Evolutionary conservation across 23 tunicate genomes (phyloP).

Genomic region (Styela plicata): DNA sequence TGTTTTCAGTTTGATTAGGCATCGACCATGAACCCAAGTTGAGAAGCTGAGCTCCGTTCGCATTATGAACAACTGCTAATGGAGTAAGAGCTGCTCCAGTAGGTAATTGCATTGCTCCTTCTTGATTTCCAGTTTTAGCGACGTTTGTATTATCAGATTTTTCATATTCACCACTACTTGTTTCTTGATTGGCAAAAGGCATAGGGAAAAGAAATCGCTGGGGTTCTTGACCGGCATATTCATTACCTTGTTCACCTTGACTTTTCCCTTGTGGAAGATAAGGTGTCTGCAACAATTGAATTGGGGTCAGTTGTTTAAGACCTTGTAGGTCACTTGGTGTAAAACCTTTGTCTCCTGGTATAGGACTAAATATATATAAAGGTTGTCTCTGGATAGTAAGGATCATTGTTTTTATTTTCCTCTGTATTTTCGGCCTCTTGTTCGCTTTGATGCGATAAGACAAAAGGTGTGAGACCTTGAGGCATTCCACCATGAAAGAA

Average conservation of each 20-base stretch:
- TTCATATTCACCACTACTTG: slow-evolving; percentile 7
- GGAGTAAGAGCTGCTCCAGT: slow-evolving; percentile 50
- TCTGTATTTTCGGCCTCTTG: neutral
- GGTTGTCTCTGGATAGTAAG: slow-evolving; percentile 23
- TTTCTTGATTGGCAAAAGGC: slow-evolving; percentile 34
- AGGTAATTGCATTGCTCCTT: slow-evolving; percentile 34
- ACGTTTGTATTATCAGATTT: slow-evolving; percentile 1
- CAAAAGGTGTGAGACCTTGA: slow-evolving; percentile 17
- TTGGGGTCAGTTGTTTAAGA: slow-evolving; percentile 72
- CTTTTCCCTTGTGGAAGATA: slow-evolving; percentile 41
- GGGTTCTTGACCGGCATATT: slow-evolving; percentile 8
- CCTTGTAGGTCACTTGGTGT: slow-evolving; percentile 61
- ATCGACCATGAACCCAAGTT: slow-evolving; percentile 7
- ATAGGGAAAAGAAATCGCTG: slow-evolving; percentile 68
- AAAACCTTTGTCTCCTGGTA: slow-evolving; percentile 58
- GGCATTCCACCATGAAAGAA: slow-evolving; percentile 40
- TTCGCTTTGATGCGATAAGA: slow-evolving; percentile 11
- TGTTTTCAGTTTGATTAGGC: neutral
- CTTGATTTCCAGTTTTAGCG: slow-evolving; percentile 1
- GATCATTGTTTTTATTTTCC: slow-evolving; percentile 1
- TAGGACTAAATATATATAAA: slow-evolving; percentile 46
- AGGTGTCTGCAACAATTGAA: slow-evolving; percentile 73
- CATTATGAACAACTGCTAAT: slow-evolving; percentile 61
- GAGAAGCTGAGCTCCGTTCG: slow-evolving; percentile 9
- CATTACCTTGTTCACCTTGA: slow-evolving; percentile 33